phyloP scores from a whole-genome alignment of 1,140 invertebrate genomes.

The Pseudobourletiella spinata region DNA sequence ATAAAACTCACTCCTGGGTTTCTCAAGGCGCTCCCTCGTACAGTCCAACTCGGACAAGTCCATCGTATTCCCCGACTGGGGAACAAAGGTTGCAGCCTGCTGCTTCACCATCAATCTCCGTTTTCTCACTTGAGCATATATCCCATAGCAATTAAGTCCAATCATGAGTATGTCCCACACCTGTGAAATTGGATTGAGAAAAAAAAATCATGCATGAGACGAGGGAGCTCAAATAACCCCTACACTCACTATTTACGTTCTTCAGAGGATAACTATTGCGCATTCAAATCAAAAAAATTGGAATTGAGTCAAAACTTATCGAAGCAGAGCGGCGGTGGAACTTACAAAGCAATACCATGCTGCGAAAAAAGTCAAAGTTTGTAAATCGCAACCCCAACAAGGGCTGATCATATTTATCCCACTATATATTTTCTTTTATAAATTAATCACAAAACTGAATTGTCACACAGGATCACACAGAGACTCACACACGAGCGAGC shows the following conservation, averaged over 20 bases:
- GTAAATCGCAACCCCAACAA: background rate
- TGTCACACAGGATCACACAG: too few relatives aligned
- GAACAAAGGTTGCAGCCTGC: background rate
- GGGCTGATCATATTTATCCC: conserved; percentile 5
- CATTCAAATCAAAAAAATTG: too few relatives aligned
- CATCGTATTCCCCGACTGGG: background rate
- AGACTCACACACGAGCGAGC: too few relatives aligned
- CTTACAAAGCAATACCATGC: conserved; percentile 2
- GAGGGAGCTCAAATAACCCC: too few relatives aligned
- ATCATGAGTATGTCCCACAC: background rate
- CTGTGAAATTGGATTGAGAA: background rate
- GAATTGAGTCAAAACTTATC: too few relatives aligned
- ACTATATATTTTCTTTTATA: too few relatives aligned
- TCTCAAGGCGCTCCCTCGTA: background rate
- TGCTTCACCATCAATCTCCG: background rate
- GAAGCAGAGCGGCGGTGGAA: background rate
- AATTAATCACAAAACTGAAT: too few relatives aligned
- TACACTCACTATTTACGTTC: too few relatives aligned
- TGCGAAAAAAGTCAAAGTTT: background rate
- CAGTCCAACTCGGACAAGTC: background rate
- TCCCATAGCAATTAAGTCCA: background rate
- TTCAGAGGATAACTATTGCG: too few relatives aligned
- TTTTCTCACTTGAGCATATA: background rate
- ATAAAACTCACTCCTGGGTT: background rate
- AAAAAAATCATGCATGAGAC: background rate